Evolutionary conservation across 1,140 invertebrate genomes (phyloP), one percentile per base, ranked within the genome.

Genomic region (Cotesia glomerata): DNA sequence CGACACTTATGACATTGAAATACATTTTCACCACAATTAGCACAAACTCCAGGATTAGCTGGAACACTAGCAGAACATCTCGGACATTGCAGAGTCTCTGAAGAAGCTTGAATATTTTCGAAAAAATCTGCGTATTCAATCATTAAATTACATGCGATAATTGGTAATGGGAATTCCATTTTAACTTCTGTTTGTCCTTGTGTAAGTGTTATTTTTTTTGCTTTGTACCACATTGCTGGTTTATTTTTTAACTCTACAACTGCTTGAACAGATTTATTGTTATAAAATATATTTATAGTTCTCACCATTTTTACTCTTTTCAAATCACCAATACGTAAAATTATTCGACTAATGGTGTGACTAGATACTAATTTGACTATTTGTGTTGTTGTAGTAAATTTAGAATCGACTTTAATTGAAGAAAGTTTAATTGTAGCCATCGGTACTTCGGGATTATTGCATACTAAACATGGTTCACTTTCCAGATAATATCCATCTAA

Each of bases 61-160:
- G 97, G 96, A 0, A 99, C 96, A 4, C 95, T 96, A 5, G 97
- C 96, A 73, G 95, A 97, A 83, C 97, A 99, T 4, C 97, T 90
- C 0, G 97, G 97, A 85, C 97, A 99, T 83, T 98, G 97, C 8
- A 99, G 87, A 5, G 95, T 98, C 87, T 98, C 97, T 68, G 95
- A 91, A 76, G 91, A 89, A 4, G 90, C 89, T 81, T 91, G 90
- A 35, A 92, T 88, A 77, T 94, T 94, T 81, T 99, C 98, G 82
- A 98, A 98, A 85, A 99, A 99, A 81, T 99, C 97, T 0, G 95
- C 93, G 87, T 98, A 99, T 83, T 99, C 97, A 81, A 99, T 95
- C 96, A 99, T 99, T n/a, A 99, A 87, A 87, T 99, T 99, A 80
- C 97, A 99, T 0, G 97, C 97, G 0, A 98, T 94, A 56, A 99